Conservation (phyloP, 2,113 vertebrate species). For the Corynorhinus townsendii region DNA sequence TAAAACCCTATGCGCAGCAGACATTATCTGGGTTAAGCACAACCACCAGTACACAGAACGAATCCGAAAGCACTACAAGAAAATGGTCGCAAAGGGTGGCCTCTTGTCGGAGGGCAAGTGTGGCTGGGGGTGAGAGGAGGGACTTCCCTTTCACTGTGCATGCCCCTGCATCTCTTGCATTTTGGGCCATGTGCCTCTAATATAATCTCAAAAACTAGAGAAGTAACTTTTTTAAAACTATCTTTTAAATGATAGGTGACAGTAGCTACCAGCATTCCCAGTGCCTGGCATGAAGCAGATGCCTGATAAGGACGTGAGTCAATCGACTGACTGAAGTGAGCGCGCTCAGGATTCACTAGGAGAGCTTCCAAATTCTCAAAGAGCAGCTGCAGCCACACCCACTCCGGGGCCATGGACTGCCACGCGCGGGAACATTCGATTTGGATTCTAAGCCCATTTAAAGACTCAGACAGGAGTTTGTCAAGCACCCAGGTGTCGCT, state of each 20-base stretch:
- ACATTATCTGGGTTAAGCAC: background rate
- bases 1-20: background rate
- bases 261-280: background rate
- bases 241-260: background rate
- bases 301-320: too few relatives aligned
- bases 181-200: background rate
- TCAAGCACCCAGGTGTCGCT: background rate
- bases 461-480: rapidly evolving
- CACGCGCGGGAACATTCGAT: rapidly evolving
- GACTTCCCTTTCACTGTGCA: background rate
- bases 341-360: background rate
- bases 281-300: background rate
- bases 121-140: rapidly evolving
- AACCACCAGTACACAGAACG: background rate
- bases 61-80: background rate
- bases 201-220: background rate
- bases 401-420: rapidly evolving
- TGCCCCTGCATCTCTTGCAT: background rate
- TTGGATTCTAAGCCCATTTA: rapidly evolving
- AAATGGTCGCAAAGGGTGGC: rapidly evolving
- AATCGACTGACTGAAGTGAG: background rate
- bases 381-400: background rate
- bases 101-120: background rate
- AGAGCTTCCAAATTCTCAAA: background rate
- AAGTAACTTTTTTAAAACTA: background rate